These are phyloP conservation scores for Cyprinodon brontotheroides DNA, from an alignment of 2,113 vertebrate genomes.

Conservation along the genomic window DNA sequence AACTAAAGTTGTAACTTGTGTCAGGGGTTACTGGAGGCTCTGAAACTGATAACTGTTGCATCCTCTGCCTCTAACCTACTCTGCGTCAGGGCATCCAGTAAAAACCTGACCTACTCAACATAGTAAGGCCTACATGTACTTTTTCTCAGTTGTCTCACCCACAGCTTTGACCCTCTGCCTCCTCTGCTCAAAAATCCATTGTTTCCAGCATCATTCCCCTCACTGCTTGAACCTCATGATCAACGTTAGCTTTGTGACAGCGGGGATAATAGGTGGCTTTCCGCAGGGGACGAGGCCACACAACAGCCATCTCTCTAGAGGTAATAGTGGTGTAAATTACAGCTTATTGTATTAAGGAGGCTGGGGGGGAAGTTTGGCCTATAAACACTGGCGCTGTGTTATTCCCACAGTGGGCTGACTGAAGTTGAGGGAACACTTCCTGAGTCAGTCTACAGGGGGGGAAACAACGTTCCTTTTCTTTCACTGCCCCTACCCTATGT, in stretches of 20 bases:
- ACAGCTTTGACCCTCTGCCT: not conserved
- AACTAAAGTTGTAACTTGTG: not conserved
- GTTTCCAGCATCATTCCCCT: constrained; percentile 46
- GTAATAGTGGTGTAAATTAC: constrained; percentile 76
- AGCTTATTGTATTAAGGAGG: constrained; percentile 75
- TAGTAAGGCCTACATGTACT: constrained; percentile 32
- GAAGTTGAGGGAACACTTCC: constrained; percentile 71
- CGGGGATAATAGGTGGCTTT: constrained; percentile 64
- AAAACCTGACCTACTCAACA: not conserved
- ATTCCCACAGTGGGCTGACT: constrained; percentile 65
- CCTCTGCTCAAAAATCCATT: constrained; percentile 22
- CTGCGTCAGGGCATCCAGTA: not conserved
- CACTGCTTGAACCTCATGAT: constrained; percentile 58
- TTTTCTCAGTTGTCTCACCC: constrained; percentile 12
- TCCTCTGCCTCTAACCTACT: not conserved
- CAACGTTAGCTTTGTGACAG: constrained; percentile 57
- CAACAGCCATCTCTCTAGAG: constrained; percentile 70
- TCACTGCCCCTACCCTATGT: constrained; percentile 21
- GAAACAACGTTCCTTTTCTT: constrained; percentile 40
- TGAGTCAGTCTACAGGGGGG: constrained; percentile 45
- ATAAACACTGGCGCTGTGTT: constrained; percentile 68
- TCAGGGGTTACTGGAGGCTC: not conserved
- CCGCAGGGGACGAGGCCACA: constrained; percentile 50
- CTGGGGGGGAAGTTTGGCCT: constrained; percentile 60
- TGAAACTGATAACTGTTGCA: not conserved